A percentile compares a stretch with the other conserved stretches of the same genome.
Conservation (phyloP, 2,888 invertebrate species). For the Agrotis segetum region DNA sequence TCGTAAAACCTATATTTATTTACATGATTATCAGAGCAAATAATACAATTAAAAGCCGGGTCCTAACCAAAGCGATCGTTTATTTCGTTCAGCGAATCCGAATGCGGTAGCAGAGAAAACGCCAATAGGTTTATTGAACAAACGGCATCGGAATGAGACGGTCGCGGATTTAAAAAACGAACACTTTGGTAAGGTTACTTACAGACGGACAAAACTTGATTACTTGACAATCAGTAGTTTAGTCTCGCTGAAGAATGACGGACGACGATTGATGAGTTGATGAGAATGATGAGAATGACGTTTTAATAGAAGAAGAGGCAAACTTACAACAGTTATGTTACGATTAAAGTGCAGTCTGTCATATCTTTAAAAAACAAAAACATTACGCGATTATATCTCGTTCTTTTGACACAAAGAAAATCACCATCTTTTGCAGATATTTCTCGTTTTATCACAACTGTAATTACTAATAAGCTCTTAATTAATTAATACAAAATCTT, state of each 20-base stretch:
- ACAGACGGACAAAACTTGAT: neutral
- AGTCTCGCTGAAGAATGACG: no score
- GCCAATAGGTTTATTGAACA: no score
- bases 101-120: no score
- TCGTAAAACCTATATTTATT: constrained; percentile 2
- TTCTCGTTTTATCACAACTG: constrained; percentile 5
- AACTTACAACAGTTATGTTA: neutral
- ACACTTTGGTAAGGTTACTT: neutral
- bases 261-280: no score
- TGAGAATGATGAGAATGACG: no score
- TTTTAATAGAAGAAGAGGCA: neutral
- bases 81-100: no score
- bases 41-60: neutral
- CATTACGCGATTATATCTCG: neutral
- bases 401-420: neutral
- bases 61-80: neutral
- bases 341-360: neutral
- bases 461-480: constrained; percentile 53
- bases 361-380: neutral
- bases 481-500: constrained; percentile 31
- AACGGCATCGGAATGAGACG: no score
- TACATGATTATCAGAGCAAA: constrained; percentile 3
- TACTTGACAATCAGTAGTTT: no score
- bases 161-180: no score
- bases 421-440: neutral